These are phyloP conservation scores for Gonocerus acuteangulatus DNA, from an alignment of 2,888 invertebrate genomes.

Conservation along the genomic window DNA sequence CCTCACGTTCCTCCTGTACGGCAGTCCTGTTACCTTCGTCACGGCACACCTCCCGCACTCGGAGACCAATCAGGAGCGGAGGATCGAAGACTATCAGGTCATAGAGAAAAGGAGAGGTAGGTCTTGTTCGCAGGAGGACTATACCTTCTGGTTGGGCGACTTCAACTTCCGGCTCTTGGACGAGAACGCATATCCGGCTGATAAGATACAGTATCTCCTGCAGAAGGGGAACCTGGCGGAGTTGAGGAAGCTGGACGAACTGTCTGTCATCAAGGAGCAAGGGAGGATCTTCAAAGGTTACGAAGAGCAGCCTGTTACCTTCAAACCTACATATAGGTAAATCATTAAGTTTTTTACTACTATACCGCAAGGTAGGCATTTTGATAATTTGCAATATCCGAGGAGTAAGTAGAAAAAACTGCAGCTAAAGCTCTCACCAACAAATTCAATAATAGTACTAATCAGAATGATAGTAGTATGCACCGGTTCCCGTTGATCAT, in stretches of 20 bases:
- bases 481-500: too few species aligned
- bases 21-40: conserved; percentile 21
- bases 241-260: conserved; percentile 26
- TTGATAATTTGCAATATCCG: too few species aligned
- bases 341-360: too few species aligned
- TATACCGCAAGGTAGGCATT: too few species aligned
- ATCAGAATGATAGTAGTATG: too few species aligned
- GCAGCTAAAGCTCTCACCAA: too few species aligned
- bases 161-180: conserved; percentile 31
- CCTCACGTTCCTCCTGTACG: conserved; percentile 23
- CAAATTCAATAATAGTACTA: too few species aligned
- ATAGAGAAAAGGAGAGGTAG: conserved; percentile 24
- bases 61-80: conserved; percentile 19
- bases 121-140: conserved; percentile 20
- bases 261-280: background rate
- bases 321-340: conserved; percentile 29
- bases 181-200: background rate
- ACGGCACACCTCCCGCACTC: conserved; percentile 29
- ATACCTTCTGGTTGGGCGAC: conserved; percentile 33
- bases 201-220: conserved; percentile 22
- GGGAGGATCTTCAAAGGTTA: conserved; percentile 27
- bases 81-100: conserved; percentile 29
- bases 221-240: conserved; percentile 24
- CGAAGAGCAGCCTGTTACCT: conserved; percentile 25
- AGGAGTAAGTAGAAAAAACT: background rate